Base-by-base conservation (phyloP, 2,888 invertebrate genomes). In the Temnothorax unifasciatus region DNA sequence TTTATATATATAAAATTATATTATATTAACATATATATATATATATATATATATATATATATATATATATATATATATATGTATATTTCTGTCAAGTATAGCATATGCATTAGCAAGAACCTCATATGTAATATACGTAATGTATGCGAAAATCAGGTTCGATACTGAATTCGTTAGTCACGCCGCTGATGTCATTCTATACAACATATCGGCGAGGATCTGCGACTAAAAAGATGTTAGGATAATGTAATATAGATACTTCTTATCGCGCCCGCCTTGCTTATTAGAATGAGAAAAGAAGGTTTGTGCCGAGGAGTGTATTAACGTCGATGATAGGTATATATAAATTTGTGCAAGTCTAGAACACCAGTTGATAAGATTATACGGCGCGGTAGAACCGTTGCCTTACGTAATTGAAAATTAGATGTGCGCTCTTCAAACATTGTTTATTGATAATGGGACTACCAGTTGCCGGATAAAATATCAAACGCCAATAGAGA, bases 221-320 rank as follows among this genome's bases (percentile, higher is more conserved):
- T 18, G 13, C 34, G 25, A 50, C 25, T 38, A 18, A 71, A 81
- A 81, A 71, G 57, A 59, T n/a, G 59, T 6, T 57, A 29, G 18
- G 13, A 18, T 50, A 59, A 71, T 21, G 41, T 38, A 77, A 79
- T 64, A 41, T 38, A 79, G 15, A 59, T 47, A 52, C 15, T 59
- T 8, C 34, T 79, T 71, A 59, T 81, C 71, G 69, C 47, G 18
- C 18, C 6, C 18, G 2, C 6, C 15, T 34, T 9, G 21, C 44
- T 47, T 34, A 47, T 77, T 77, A 77, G 54, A 77, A 59, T 81
- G 8, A 81, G 71, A 71, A 81, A 79, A 38, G 71, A 21, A 25
- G 6, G 4, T 3, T 3, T 29, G 3, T 29, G 29, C 47, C 15
- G 18, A 34, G 6, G 3, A 44, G 18, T 21, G 52, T 50, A 38